Evolutionary conservation across 2,797 vertebrate species (phyloP).

Genomic region (Valencia hispanica): DNA sequence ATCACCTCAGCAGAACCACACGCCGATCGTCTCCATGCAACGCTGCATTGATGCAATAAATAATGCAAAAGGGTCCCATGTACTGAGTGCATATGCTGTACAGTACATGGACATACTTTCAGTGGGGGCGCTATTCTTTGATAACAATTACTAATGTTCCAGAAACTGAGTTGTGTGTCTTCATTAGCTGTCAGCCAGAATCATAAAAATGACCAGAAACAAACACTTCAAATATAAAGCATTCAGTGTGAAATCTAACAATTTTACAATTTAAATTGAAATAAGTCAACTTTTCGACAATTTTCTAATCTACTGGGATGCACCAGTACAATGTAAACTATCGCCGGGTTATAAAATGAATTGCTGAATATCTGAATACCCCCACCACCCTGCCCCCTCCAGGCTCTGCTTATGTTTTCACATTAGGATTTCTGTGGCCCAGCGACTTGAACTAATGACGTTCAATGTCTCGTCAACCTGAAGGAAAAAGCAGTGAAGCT

Average conservation of each 20-base stretch:
- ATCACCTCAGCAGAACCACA: too few species aligned
- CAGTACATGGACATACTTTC: background rate
- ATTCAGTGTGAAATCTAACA: too few species aligned
- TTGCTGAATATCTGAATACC: slow-evolving; percentile 13
- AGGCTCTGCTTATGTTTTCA: slow-evolving; percentile 21
- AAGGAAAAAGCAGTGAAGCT: slow-evolving; percentile 24
- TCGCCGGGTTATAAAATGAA: slow-evolving; percentile 20
- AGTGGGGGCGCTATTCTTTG: background rate
- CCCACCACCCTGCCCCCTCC: background rate
- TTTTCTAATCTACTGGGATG: background rate
- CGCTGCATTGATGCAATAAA: background rate
- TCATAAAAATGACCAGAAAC: background rate
- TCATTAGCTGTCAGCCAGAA: background rate
- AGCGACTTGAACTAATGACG: background rate
- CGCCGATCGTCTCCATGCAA: background rate
- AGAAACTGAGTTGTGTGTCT: too few species aligned
- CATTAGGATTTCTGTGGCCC: slow-evolving; percentile 14
- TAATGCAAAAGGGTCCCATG: background rate
- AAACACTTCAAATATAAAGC: background rate
- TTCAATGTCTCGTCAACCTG: slow-evolving; percentile 5
- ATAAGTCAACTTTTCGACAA: background rate
- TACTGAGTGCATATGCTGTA: background rate
- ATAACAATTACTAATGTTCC: too few species aligned
- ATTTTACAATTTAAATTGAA: background rate
- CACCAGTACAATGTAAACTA: slow-evolving; percentile 63